phyloP scores from a whole-genome alignment of 2,888 invertebrate genomes.

The Orchesella flavescens region DNA sequence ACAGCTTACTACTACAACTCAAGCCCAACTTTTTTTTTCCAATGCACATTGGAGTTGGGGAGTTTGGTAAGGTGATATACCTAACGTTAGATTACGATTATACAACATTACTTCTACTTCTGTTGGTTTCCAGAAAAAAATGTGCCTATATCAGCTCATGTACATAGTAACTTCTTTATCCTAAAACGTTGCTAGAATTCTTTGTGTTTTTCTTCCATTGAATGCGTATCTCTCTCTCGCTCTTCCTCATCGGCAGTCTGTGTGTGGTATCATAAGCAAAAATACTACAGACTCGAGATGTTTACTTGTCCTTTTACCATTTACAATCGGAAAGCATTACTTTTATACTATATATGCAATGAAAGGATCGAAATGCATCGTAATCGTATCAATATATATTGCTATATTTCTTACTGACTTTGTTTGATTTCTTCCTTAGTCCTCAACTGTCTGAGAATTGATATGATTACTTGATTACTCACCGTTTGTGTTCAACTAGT shows the following conservation, averaged over 20 bases:
- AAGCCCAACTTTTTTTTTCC: background rate
- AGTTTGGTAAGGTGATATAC: conserved; percentile 11
- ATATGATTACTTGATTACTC: too few species aligned
- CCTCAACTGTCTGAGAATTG: background rate
- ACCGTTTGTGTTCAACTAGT: too few species aligned
- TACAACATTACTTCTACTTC: conserved; percentile 3
- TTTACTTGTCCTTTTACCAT: conserved; percentile 35
- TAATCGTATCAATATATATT: background rate
- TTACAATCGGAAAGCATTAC: background rate
- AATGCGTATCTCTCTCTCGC: background rate
- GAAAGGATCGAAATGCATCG: background rate
- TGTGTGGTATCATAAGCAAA: conserved; percentile 52
- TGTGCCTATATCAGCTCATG: conserved; percentile 24
- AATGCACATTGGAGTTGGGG: background rate
- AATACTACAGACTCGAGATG: conserved; percentile 4
- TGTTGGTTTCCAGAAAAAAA: conserved; percentile 14
- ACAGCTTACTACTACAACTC: background rate
- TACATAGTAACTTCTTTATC: conserved; percentile 32
- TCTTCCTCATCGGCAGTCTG: conserved; percentile 9
- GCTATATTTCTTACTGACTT: background rate
- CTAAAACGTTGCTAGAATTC: conserved; percentile 41
- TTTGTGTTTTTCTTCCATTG: conserved; percentile 38
- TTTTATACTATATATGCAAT: conserved; percentile 5
- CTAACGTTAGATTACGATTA: conserved; percentile 20
- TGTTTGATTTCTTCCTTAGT: background rate